Evolutionary conservation across 2,113 vertebrate genomes (phyloP), one percentile per base, ranked within the genome.

Genomic region (Podiceps cristatus): DNA sequence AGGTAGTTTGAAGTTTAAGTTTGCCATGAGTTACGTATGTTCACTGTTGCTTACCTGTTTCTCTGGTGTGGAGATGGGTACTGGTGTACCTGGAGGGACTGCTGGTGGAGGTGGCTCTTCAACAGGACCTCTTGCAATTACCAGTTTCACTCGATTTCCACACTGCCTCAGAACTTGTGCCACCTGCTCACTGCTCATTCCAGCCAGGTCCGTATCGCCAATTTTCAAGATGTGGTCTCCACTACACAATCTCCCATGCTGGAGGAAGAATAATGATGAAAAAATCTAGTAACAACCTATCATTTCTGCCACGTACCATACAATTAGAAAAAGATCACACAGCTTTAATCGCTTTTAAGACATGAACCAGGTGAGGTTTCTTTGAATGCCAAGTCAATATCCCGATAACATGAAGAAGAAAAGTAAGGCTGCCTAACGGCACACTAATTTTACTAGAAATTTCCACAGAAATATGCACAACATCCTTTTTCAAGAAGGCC

Each of bases 161-260:
- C 99, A 99, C 75, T 99, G 99, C 91, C 99, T 98, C 33, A 99
- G 98, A 68, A 99, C 99, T 87, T 99, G 99, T 6, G 99, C 99
- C 92, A 99, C 99, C 95, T 99, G 99, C 67, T 99, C 99, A 82
- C 99, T 99, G 97, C 99, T 99, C 99, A 99, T 99, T 74, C 99
- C 99, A 71, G 97, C 86, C 47, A 99, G 96, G 90, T 99, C 99
- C 0, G 99, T 99, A 80, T 99, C 99, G 33, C 99, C 99, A 14
- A 99, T 99, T 96, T 99, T 98, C 84, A 99, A 94, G 90, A 99
- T 99, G 92, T 99, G 99, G 96, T 99, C 99, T 77, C 99, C 99
- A 84, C 99, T 99, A 94, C 98, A 98, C 53, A 99, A 92, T 27
- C 98, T 98, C 23, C 99, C 99, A 88, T 99, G 99, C 99, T 99